A percentile compares a stretch with the other conserved stretches of the same genome.
Conservation (phyloP, 2,888 invertebrate genomes). For the Cerceris ruficornis region DNA sequence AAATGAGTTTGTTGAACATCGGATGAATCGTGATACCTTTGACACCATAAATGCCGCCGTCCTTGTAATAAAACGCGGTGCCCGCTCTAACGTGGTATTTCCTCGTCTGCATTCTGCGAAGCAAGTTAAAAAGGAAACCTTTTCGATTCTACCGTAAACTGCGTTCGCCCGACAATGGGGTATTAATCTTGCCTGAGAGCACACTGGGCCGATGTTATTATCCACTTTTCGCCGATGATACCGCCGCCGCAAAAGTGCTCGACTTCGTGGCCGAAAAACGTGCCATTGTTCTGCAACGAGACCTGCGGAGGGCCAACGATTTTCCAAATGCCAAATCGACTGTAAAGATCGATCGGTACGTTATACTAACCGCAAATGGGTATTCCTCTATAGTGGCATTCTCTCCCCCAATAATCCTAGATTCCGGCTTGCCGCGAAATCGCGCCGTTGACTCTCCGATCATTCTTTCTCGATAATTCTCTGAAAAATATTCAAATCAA, state of each 20-base stretch:
- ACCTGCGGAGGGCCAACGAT: conserved; percentile 61
- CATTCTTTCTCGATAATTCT: conserved; percentile 53
- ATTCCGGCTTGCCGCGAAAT: conserved; percentile 13
- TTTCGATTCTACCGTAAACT: conserved; percentile 6
- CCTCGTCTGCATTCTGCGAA: conserved; percentile 51
- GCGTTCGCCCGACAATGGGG: conserved; percentile 3
- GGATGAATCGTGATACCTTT: conserved; percentile 65
- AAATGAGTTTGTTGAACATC: conserved; percentile 55
- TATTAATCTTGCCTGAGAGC: conserved; percentile 64
- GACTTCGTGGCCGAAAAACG: conserved; percentile 70
- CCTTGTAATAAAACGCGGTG: conserved; percentile 61
- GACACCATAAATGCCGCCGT: conserved; percentile 62
- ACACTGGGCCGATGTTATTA: conserved; percentile 72
- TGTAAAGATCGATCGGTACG: conserved; percentile 54
- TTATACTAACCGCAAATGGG: conserved; percentile 72
- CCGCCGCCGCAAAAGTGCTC: conserved; percentile 69
- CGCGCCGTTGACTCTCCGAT: conserved; percentile 23
- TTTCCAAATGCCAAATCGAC: conserved; percentile 59
- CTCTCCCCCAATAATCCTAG: conserved; percentile 74
- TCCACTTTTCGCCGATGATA: conserved; percentile 69
- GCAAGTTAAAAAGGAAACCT: background rate
- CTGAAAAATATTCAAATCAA: conserved; percentile 40
- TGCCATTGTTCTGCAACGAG: conserved; percentile 71
- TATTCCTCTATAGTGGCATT: conserved; percentile 68
- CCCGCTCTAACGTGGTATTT: conserved; percentile 68